A percentile compares a stretch with the other conserved stretches of the same genome.
These are phyloP conservation scores for Bothrops alternatus DNA, from an alignment of 2,797 vertebrate species.

Conservation along the genomic window DNA sequence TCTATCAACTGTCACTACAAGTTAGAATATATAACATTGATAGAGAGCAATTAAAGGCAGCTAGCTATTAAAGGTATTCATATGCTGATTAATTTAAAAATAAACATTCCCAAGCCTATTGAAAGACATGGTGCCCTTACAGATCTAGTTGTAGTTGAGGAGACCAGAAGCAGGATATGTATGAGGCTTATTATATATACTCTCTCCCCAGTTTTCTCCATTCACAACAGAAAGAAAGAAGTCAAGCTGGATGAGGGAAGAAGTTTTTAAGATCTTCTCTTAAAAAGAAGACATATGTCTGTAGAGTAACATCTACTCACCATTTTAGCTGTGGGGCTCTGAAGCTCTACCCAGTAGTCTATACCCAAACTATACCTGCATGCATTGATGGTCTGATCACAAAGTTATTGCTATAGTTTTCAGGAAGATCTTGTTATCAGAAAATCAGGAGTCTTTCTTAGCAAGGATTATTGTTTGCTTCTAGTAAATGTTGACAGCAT, in stretches of 20 bases:
- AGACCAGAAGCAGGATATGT: neutral
- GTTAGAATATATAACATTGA: neutral
- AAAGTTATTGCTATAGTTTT: neutral
- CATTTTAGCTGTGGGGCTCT: neutral
- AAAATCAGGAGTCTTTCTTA: neutral
- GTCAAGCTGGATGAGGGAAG: neutral
- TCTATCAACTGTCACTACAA: slow-evolving; percentile 36
- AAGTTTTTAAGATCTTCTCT: neutral
- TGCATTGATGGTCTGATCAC: neutral
- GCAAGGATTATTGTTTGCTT: neutral
- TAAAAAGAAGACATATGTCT: neutral
- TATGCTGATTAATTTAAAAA: neutral
- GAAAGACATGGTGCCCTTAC: neutral
- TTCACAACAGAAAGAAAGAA: neutral
- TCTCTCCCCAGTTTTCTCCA: neutral
- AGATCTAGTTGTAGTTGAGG: neutral
- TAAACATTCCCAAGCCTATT: neutral
- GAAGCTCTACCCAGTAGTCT: neutral
- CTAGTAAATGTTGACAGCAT: neutral
- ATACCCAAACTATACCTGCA: neutral
- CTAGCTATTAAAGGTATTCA: neutral
- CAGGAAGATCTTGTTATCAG: neutral
- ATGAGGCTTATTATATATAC: neutral
- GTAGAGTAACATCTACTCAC: neutral
- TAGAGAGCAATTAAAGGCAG: neutral